Evolutionary conservation across 2,888 invertebrate species (phyloP), one percentile per base, ranked within the genome.

Genomic region (Macrosoma leucophasiata): DNA sequence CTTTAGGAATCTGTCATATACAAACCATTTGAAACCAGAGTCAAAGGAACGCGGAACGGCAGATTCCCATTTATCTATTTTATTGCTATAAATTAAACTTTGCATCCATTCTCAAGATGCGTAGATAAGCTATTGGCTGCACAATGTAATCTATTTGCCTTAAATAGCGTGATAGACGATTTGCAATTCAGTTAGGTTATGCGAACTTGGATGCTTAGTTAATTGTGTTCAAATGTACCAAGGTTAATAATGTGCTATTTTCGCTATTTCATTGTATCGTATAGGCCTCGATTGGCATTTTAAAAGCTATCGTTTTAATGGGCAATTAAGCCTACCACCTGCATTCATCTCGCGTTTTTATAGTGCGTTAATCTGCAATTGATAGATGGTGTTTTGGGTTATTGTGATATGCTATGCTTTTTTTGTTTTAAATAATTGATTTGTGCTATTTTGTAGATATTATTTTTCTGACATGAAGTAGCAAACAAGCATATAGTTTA

Each of bases 141-240:
- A 84, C 82, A 84, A 84, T 82, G 81, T 82, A 79, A 82, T 84
- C 82, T 78, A 79, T 73, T 78, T 66, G 70, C 82, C 81, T 69
- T 82, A 78, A 68, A 76, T 58, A 75, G 78, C 42, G 54, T 73
- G 76, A 76, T 67, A 64, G 62, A 53, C 56, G 63, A 81, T 81
- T 81, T 79, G 79, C 81, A 82, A 81, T 73, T 68, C 68, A 77
- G 62, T 75, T 65, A 71, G 75, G 75, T 63, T 55, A 46, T 50
- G 46, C 46, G 46, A 46, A 46, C 52, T 50, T 58, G 49, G 53
- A n/a, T 57, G 37, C 55, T 62, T 55, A 57, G 69, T 63, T 81
- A 79, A 82, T 79, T 78, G 74, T 77, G 61, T 62, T 59, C 52
- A 46, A 51, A 46, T 61, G 62, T 65, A 59, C 44, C 44, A 48